These are phyloP conservation scores for Aptenodytes patagonicus DNA, from an alignment of 2,113 vertebrate species.

Conservation along the genomic window DNA sequence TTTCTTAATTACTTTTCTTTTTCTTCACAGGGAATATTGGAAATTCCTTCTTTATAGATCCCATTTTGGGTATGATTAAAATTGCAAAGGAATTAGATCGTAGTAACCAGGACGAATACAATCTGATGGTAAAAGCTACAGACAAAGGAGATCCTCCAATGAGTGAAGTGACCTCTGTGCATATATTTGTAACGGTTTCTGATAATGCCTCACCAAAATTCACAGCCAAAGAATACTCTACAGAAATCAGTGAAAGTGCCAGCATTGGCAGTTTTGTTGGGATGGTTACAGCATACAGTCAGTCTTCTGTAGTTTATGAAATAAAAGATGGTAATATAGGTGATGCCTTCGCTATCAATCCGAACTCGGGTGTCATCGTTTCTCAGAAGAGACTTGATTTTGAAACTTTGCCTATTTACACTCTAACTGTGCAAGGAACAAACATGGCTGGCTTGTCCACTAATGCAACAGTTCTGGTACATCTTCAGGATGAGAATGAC, in stretches of 20 bases:
- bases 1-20: neutral
- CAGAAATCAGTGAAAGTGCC: constrained; percentile 87
- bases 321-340: constrained; percentile 88
- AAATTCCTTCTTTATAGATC: constrained; percentile 90
- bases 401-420: constrained; percentile 82
- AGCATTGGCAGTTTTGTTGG: constrained; percentile 85
- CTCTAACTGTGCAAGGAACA: constrained; percentile 86
- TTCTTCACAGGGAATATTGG: constrained; percentile 86
- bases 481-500: constrained; percentile 94
- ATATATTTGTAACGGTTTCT: constrained; percentile 85
- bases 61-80: constrained; percentile 86
- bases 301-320: constrained; percentile 93
- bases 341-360: constrained; percentile 88
- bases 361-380: constrained; percentile 90
- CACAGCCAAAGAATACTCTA: constrained; percentile 83
- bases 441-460: constrained; percentile 93
- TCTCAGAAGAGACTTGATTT: constrained; percentile 89
- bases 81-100: constrained; percentile 91
- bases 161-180: constrained; percentile 83
- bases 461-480: constrained; percentile 84
- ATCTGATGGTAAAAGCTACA: constrained; percentile 87
- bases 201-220: constrained; percentile 94
- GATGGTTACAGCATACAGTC: constrained; percentile 85
- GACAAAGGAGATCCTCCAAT: constrained; percentile 85
- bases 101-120: constrained; percentile 83